These are phyloP conservation scores for Ceratina australensis DNA, from an alignment of 1,140 invertebrate genomes.

Conservation along the genomic window DNA sequence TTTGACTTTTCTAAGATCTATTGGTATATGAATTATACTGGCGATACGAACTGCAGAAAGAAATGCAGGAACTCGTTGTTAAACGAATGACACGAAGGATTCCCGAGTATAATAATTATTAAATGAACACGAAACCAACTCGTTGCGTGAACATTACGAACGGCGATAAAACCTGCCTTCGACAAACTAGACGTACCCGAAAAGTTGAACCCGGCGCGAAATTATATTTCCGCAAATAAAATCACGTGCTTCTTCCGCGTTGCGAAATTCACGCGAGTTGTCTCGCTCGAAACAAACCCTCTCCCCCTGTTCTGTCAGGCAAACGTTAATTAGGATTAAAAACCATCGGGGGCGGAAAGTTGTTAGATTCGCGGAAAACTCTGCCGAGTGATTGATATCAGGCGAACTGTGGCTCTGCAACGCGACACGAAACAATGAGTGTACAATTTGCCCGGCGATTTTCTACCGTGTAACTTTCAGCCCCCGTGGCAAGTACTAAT, in stretches of 20 bases:
- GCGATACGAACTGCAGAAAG: too few species aligned
- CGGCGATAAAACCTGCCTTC: neutral
- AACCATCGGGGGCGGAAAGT: conserved; percentile 34
- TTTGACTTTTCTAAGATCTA: too few species aligned
- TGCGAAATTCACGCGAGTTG: neutral
- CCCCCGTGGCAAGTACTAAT: neutral
- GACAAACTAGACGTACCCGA: neutral
- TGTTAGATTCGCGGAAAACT: conserved; percentile 9
- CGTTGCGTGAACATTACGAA: neutral
- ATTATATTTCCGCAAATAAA: conserved; percentile 18
- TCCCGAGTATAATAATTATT: conserved; percentile 13
- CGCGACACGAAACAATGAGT: conserved; percentile 2
- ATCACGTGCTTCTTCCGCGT: conserved; percentile 6
- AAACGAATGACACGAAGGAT: conserved; percentile 3
- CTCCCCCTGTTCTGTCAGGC: neutral
- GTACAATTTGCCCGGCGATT: neutral
- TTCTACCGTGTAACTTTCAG: neutral
- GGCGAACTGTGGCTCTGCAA: neutral
- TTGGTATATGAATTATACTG: too few species aligned
- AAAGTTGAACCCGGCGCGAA: neutral
- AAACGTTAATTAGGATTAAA: conserved; percentile 42
- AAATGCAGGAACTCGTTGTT: neutral
- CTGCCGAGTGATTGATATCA: conserved; percentile 7
- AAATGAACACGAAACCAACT: neutral
- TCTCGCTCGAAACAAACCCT: conserved; percentile 8